A percentile compares a stretch with the other conserved stretches of the same genome.
Conservation (phyloP, 2,113 vertebrate species). For the Mustelus asterias region DNA sequence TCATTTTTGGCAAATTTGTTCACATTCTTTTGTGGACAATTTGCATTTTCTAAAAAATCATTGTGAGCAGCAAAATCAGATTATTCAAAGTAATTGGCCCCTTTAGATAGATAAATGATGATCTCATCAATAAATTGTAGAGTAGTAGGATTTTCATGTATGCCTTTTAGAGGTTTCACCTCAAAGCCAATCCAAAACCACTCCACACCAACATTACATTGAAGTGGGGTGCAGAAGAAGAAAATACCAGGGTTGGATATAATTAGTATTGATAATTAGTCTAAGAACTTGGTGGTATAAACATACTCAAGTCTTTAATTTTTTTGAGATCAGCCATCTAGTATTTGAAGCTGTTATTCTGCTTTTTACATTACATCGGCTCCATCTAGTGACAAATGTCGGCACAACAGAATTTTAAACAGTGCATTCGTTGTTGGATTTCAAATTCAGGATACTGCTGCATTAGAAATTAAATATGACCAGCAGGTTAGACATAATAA, state of each 20-base stretch:
- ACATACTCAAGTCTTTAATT: neutral
- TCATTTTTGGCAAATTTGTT: neutral
- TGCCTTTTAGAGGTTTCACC: neutral
- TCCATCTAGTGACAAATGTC: slow-evolving; percentile 6
- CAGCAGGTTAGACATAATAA: neutral
- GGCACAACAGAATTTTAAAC: neutral
- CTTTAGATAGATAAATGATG: neutral
- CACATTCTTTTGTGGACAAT: neutral
- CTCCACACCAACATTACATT: neutral
- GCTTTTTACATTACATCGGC: neutral
- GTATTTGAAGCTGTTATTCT: neutral
- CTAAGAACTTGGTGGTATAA: neutral
- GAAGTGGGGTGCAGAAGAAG: neutral
- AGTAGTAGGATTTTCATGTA: too few relatives aligned
- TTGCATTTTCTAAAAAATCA: neutral
- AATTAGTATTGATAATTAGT: neutral
- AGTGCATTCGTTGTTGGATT: neutral
- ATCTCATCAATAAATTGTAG: neutral
- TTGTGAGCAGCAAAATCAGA: neutral
- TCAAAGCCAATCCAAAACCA: neutral
- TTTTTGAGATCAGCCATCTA: neutral
- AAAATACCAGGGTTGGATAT: neutral
- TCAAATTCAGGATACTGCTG: neutral
- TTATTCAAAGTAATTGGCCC: neutral
- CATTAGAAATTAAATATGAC: neutral